A percentile compares a stretch with the other conserved stretches of the same genome.
Evolutionary conservation across 2,797 vertebrate species (phyloP).

Genomic region (Mormyrus proboscirostris): DNA sequence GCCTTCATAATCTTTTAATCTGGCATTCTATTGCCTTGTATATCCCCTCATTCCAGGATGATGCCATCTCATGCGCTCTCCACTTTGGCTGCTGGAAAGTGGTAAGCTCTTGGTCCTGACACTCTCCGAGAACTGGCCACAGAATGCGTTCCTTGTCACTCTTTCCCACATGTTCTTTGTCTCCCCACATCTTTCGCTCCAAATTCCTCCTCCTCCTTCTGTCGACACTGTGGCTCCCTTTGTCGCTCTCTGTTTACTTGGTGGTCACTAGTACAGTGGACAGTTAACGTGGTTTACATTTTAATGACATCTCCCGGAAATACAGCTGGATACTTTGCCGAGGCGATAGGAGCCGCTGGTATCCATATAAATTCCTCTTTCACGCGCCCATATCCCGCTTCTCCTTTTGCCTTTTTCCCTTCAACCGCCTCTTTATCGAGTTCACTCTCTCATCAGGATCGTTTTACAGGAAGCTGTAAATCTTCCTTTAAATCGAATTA

Average conservation of each 20-base stretch:
- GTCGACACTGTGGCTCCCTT: conserved; percentile 13
- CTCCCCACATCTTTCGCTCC: conserved; percentile 6
- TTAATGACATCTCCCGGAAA: background rate
- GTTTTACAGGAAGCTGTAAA: background rate
- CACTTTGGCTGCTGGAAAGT: background rate
- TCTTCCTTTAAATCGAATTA: background rate
- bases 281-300: conserved; percentile 16
- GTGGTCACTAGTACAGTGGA: conserved; percentile 26
- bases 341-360: background rate
- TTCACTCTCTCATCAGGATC: background rate
- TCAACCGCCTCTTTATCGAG: background rate
- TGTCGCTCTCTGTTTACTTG: background rate
- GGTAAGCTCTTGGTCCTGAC: background rate
- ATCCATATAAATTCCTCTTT: background rate
- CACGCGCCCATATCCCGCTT: background rate
- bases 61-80: background rate
- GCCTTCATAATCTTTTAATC: background rate
- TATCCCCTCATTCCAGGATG: background rate
- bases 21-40: background rate
- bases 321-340: background rate
- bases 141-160: background rate
- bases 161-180: background rate
- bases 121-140: background rate
- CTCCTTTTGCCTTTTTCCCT: background rate
- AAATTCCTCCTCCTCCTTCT: conserved; percentile 10